Conservation (phyloP, 1,140 invertebrate genomes). For the Nasonia vitripennis region DNA sequence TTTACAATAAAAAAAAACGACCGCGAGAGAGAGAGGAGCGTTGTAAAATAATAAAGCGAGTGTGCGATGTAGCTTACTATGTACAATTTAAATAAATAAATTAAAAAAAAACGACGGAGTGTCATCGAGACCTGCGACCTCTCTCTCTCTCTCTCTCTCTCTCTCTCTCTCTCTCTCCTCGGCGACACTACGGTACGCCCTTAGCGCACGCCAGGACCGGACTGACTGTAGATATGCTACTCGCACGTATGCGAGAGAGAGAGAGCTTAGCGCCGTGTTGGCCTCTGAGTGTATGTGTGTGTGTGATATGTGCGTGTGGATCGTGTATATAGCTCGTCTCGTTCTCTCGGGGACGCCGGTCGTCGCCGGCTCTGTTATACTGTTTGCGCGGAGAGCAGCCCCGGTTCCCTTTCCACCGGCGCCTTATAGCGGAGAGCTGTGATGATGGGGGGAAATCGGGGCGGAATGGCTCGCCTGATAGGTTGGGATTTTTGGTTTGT, state of each 20-base stretch:
- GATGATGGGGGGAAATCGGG: neutral
- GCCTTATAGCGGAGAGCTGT: neutral
- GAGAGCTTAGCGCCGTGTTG: neutral
- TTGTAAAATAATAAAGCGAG: neutral
- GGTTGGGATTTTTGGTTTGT: too few relatives aligned
- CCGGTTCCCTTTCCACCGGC: neutral
- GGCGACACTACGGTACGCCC: slow-evolving; percentile 29
- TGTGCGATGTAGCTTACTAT: neutral
- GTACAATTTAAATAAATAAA: neutral
- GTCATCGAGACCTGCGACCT: neutral
- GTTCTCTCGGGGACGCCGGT: slow-evolving; percentile 7
- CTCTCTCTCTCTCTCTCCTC: neutral
- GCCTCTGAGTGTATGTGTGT: neutral
- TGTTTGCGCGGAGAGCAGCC: neutral
- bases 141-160: slow-evolving; percentile 2
- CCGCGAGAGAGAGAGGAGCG: neutral
- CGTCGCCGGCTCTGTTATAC: neutral
- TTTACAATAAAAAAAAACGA: neutral
- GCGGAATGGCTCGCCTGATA: neutral
- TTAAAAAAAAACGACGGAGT: neutral
- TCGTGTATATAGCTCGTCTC: neutral
- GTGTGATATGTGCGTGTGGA: neutral
- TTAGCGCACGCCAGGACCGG: slow-evolving; percentile 24
- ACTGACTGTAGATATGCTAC: slow-evolving; percentile 9
- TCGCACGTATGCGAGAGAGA: neutral